Conservation (phyloP, 2,888 invertebrate species). For the Pemphredon lugubris region DNA sequence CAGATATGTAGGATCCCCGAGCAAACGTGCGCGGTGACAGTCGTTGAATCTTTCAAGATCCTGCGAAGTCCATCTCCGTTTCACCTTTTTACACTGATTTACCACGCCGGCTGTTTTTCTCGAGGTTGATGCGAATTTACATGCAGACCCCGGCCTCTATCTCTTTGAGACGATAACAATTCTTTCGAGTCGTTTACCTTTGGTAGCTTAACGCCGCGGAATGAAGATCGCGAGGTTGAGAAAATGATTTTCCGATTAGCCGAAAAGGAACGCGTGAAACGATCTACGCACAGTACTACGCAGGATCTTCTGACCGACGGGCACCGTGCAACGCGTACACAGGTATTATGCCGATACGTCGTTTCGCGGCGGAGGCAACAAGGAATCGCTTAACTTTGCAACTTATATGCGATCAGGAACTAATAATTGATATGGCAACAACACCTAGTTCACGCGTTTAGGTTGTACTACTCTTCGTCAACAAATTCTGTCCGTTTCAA, state of each 20-base stretch:
- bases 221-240: neutral
- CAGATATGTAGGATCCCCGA: slow-evolving; percentile 65
- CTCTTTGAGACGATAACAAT: too few species aligned
- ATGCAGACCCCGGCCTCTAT: too few species aligned
- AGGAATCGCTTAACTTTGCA: slow-evolving; percentile 14
- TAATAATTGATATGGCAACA: neutral
- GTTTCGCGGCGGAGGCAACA: slow-evolving; percentile 31
- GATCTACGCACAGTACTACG: neutral
- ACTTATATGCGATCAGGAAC: neutral
- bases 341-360: slow-evolving; percentile 53
- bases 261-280: neutral
- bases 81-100: neutral
- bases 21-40: slow-evolving; percentile 58
- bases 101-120: neutral
- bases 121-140: too few species aligned
- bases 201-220: too few species aligned
- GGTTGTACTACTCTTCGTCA: too few species aligned
- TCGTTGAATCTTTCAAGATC: slow-evolving; percentile 5
- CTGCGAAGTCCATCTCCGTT: slow-evolving; percentile 16
- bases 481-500: too few species aligned
- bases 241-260: neutral
- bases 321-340: slow-evolving; percentile 61
- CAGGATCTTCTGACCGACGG: slow-evolving; percentile 25
- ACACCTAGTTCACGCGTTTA: neutral
- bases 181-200: too few species aligned